These are phyloP conservation scores for Pantherophis guttatus DNA, from an alignment of 2,113 vertebrate genomes.

Conservation along the genomic window DNA sequence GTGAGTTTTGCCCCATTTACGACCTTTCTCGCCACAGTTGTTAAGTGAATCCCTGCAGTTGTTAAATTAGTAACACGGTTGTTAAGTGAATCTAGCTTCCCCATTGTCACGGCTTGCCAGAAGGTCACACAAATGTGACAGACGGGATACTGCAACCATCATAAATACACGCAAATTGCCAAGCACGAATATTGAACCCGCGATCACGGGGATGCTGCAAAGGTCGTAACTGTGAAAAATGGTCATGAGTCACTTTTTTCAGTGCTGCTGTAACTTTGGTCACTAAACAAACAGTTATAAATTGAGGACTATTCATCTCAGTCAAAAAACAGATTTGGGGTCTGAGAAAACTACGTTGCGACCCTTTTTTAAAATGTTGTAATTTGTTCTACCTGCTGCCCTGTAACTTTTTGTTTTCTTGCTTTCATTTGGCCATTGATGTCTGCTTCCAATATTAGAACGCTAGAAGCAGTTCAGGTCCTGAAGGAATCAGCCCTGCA, in stretches of 20 bases:
- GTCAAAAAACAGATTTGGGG: not conserved
- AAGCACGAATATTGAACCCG: not conserved
- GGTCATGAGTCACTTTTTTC: not conserved
- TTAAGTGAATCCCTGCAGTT: no score
- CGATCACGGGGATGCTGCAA: not conserved
- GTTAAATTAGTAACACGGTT: no score
- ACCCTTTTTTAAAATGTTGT: not conserved
- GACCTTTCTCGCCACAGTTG: no score
- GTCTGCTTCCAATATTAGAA: constrained; percentile 71
- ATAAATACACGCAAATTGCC: not conserved
- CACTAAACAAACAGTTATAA: not conserved
- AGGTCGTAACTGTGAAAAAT: not conserved
- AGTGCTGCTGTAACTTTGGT: not conserved
- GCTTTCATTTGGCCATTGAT: constrained; percentile 35
- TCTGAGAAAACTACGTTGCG: not conserved
- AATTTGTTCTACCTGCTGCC: no score
- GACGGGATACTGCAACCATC: not conserved
- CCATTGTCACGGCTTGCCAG: no score
- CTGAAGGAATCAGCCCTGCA: constrained; percentile 56
- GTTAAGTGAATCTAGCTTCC: no score
- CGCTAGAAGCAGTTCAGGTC: constrained; percentile 56
- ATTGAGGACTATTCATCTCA: not conserved
- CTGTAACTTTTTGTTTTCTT: not conserved
- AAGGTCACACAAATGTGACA: no score
- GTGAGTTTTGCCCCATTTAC: no score